Conservation (phyloP, 1,140 invertebrate genomes). For the Leptestheria dahalacensis region DNA sequence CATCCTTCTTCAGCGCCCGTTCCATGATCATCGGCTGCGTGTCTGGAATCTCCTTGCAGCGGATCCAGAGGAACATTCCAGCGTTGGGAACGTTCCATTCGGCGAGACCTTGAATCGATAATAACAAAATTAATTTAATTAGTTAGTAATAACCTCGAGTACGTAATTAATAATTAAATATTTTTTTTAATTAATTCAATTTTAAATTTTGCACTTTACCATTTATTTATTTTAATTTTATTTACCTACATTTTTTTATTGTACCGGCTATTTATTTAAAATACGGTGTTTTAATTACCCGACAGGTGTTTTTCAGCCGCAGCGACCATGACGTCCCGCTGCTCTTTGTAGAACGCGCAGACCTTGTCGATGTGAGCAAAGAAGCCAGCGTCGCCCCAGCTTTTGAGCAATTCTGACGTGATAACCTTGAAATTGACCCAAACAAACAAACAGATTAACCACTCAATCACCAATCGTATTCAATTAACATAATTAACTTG, state of each 20-base stretch:
- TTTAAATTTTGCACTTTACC: neutral
- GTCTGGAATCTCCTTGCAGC: conserved; percentile 45
- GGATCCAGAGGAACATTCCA: conserved; percentile 65
- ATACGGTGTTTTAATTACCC: conserved; percentile 32
- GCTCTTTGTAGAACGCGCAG: conserved; percentile 43
- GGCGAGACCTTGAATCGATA: conserved; percentile 35
- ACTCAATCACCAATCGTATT: no score
- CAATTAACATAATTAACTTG: no score
- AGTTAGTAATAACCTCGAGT: neutral
- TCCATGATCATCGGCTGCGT: conserved; percentile 55
- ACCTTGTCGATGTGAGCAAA: conserved; percentile 41
- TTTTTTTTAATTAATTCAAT: neutral
- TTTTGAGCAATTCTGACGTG: conserved; percentile 40
- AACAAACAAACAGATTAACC: no score
- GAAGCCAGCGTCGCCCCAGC: conserved; percentile 43
- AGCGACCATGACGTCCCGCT: conserved; percentile 42
- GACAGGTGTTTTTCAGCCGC: conserved; percentile 44
- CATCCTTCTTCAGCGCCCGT: conserved; percentile 36
- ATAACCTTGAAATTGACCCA: conserved; percentile 35
- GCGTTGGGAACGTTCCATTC: conserved; percentile 47
- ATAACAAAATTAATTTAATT: conserved; percentile 8
- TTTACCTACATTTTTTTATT: neutral
- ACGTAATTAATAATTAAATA: neutral
- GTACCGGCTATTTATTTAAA: neutral
- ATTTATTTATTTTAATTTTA: neutral